A percentile compares a stretch with the other conserved stretches of the same genome.
These are phyloP conservation scores for Zoanthus gigantus DNA, from an alignment of 92 coral and sea anemone genomes.

Conservation along the genomic window DNA sequence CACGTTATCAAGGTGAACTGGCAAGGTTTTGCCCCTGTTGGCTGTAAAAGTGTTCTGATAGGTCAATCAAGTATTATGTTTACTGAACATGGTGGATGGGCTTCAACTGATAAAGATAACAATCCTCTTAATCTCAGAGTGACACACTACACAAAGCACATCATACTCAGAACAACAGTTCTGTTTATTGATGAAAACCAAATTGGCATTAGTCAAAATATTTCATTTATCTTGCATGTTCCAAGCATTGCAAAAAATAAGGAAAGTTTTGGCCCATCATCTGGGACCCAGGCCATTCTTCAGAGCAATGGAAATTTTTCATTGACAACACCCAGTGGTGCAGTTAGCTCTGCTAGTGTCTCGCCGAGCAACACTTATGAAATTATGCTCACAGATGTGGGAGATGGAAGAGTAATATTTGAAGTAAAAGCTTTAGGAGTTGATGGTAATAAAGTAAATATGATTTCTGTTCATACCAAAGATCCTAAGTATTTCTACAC, in stretches of 20 bases:
- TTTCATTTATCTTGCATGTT: slow-evolving; percentile 19
- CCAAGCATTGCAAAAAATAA: neutral
- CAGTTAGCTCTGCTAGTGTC: neutral
- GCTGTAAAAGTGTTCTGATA: slow-evolving; percentile 72
- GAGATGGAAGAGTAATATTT: slow-evolving; percentile 24
- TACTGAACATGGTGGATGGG: slow-evolving; percentile 77
- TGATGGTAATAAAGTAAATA: neutral
- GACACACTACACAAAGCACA: slow-evolving; percentile 5
- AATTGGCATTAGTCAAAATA: slow-evolving; percentile 1
- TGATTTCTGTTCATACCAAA: neutral
- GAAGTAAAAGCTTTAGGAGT: slow-evolving; percentile 5
- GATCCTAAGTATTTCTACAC: slow-evolving; percentile 15
- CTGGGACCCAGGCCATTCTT: slow-evolving; percentile 21
- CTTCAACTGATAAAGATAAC: slow-evolving; percentile 48
- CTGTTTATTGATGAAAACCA: slow-evolving; percentile 16
- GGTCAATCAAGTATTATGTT: slow-evolving; percentile 77
- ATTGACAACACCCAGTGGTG: neutral
- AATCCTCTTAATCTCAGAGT: neutral
- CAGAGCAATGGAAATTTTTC: slow-evolving; percentile 29
- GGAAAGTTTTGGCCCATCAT: neutral
- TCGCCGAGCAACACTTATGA: neutral
- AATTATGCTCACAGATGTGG: slow-evolving; percentile 10
- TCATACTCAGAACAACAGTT: slow-evolving; percentile 16
- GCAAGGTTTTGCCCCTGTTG: slow-evolving; percentile 29
- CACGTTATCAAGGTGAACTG: slow-evolving; percentile 30